Evolutionary conservation across 1,140 invertebrate genomes (phyloP).

Genomic region (Pseudomyrmex gracilis): DNA sequence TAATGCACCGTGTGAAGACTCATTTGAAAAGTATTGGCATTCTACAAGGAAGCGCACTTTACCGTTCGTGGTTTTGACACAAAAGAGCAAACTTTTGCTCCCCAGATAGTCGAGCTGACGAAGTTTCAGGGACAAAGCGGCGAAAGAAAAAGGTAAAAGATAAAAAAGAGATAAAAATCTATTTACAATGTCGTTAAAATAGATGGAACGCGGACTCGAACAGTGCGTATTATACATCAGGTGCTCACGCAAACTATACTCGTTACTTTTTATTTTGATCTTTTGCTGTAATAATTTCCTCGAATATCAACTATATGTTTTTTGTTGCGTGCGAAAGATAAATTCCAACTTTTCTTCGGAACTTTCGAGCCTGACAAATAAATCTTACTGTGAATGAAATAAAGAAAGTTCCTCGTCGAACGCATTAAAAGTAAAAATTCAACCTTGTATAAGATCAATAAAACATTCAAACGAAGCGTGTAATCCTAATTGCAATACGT

Average conservation of each 20-base stretch:
- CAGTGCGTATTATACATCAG: neutral
- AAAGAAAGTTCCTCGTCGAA: too few species aligned
- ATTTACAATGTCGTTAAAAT: conserved; percentile 17
- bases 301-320: conserved; percentile 13
- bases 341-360: too few species aligned
- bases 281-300: conserved; percentile 1
- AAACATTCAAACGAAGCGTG: too few species aligned
- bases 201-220: neutral
- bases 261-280: neutral
- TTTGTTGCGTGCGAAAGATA: neutral
- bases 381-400: too few species aligned
- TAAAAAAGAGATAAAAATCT: conserved; percentile 54
- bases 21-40: too few species aligned
- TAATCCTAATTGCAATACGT: too few species aligned
- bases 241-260: neutral
- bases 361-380: too few species aligned
- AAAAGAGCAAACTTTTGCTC: neutral
- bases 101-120: neutral
- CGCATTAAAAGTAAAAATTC: too few species aligned
- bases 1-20: too few species aligned
- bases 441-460: too few species aligned
- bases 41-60: too few species aligned
- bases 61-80: too few species aligned
- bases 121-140: neutral
- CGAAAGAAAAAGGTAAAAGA: conserved; percentile 40